phyloP scores from a whole-genome alignment of 2,797 vertebrate genomes.

The Agapornis canus region DNA sequence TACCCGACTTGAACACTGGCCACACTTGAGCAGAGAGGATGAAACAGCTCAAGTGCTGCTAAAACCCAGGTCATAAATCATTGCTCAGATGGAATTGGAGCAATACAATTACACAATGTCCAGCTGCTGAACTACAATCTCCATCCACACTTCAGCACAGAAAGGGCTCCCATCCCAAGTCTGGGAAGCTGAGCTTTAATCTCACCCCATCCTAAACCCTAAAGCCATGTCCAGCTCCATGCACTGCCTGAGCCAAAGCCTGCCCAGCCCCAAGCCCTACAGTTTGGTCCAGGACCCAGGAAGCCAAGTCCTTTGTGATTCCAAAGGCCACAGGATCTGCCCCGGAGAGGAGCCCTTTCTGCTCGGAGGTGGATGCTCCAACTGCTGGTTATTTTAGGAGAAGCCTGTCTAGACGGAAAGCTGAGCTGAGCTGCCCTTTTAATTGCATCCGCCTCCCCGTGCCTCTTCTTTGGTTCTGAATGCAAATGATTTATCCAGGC shows the following conservation, averaged over 20 bases:
- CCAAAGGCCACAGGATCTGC: background rate
- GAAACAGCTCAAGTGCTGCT: background rate
- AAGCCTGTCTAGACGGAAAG: conserved; percentile 35
- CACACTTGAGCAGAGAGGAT: accelerated
- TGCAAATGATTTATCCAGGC: background rate
- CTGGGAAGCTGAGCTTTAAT: background rate
- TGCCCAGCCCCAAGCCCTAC: background rate
- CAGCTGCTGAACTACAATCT: background rate
- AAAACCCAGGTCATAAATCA: background rate
- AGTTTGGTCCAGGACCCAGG: background rate
- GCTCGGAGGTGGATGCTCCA: background rate
- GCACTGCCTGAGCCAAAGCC: background rate
- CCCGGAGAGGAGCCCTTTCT: background rate
- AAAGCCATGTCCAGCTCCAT: accelerated
- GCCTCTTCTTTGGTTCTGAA: background rate
- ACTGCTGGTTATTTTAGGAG: conserved; percentile 8
- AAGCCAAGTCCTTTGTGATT: background rate
- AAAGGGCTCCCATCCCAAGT: background rate
- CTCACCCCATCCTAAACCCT: background rate
- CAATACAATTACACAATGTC: background rate
- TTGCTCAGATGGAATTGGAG: background rate
- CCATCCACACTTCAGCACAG: background rate
- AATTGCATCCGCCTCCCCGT: background rate
- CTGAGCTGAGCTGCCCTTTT: conserved; percentile 20
- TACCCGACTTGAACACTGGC: background rate